Evolutionary conservation across 2,888 invertebrate species (phyloP).

Genomic region (Yponomeuta evonymella): DNA sequence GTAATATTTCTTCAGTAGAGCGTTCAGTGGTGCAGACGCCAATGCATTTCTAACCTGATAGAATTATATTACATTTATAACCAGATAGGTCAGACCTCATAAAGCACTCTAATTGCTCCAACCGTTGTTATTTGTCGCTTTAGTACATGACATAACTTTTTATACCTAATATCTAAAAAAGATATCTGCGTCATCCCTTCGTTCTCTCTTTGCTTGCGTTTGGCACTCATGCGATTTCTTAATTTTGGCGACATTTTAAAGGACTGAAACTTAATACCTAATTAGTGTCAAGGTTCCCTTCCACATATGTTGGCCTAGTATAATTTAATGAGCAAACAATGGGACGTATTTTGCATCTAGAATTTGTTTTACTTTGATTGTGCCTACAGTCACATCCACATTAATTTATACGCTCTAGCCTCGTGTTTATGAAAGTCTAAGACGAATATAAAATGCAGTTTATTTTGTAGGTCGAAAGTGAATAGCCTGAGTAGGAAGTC

Average conservation of each 20-base stretch:
- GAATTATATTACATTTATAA: no score
- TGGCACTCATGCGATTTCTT: background rate
- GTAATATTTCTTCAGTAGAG: background rate
- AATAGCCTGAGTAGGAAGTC: constrained; percentile 47
- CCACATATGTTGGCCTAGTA: constrained; percentile 14
- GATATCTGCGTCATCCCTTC: no score
- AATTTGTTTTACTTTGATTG: background rate
- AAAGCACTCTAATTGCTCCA: background rate
- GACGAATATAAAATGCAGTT: constrained; percentile 69
- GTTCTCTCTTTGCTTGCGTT: no score
- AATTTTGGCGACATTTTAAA: background rate
- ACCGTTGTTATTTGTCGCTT: background rate
- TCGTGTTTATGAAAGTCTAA: constrained; percentile 61
- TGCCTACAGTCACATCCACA: background rate
- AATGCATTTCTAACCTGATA: background rate
- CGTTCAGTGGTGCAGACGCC: background rate
- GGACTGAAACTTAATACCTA: constrained; percentile 14
- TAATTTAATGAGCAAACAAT: background rate
- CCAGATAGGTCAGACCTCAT: background rate
- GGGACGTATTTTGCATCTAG: background rate
- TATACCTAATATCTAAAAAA: background rate
- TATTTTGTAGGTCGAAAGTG: constrained; percentile 65
- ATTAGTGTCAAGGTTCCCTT: constrained; percentile 13
- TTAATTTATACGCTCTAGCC: constrained; percentile 6
- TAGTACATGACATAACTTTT: background rate